These are phyloP conservation scores for Tetranychus cinnabarinus DNA, from an alignment of 1,140 invertebrate species.

Conservation along the genomic window DNA sequence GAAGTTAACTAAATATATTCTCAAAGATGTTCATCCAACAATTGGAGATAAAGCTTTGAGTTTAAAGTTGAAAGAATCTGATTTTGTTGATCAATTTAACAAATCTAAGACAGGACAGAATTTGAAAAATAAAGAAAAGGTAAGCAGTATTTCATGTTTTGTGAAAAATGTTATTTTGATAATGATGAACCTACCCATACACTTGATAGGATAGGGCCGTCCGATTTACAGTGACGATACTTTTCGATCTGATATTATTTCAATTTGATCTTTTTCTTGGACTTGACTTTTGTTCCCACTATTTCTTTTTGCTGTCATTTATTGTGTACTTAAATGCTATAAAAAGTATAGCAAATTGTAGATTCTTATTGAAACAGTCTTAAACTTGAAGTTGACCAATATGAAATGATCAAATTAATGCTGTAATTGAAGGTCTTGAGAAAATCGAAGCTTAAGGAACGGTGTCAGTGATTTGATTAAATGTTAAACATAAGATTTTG, in stretches of 20 bases:
- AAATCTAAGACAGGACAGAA: constrained; percentile 27
- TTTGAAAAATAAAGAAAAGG: constrained; percentile 53
- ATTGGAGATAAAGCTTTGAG: constrained; percentile 50
- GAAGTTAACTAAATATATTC: constrained; percentile 70
- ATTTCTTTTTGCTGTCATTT: no score
- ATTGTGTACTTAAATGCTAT: no score
- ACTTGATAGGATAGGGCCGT: constrained; percentile 20
- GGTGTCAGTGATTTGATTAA: no score
- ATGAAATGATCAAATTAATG: no score
- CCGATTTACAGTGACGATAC: constrained; percentile 10
- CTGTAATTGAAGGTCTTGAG: no score
- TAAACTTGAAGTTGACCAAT: no score
- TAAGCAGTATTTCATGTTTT: constrained; percentile 19
- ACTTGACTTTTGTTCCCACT: no score
- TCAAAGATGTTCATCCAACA: constrained; percentile 65
- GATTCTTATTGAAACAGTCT: no score
- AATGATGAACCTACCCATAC: constrained; percentile 16
- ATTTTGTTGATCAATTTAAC: constrained; percentile 23
- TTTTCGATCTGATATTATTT: background rate
- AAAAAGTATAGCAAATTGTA: no score
- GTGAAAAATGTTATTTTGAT: background rate
- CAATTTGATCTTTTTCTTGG: background rate
- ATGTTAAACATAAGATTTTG: no score
- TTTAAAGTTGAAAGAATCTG: constrained; percentile 54
- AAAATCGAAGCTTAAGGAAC: no score